Percentiles rank a stretch among this genome's conserved stretches.
Evolutionary conservation across 1,140 invertebrate species (phyloP).

Genomic region (Neodiprion virginianus): DNA sequence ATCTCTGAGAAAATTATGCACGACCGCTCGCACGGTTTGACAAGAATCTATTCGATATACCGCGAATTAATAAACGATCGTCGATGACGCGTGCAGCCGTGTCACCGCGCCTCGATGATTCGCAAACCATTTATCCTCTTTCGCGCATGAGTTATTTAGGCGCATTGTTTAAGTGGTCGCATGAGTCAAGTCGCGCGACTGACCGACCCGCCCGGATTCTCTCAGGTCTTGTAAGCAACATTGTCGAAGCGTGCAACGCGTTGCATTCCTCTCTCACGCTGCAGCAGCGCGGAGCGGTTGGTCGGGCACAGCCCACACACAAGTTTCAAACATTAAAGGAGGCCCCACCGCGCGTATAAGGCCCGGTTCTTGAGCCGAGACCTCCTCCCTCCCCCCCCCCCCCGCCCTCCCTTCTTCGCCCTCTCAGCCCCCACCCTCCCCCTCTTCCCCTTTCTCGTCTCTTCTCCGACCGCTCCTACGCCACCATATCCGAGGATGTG

Average conservation of each 20-base stretch:
- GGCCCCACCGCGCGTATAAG: conserved; percentile 6
- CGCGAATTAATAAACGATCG: not conserved
- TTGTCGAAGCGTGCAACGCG: conserved; percentile 4
- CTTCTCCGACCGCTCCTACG: no score
- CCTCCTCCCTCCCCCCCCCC: not conserved
- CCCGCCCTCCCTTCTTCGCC: no score
- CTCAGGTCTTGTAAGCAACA: conserved; percentile 1
- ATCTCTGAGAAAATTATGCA: not conserved
- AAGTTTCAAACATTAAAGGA: conserved; percentile 7
- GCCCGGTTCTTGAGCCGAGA: not conserved
- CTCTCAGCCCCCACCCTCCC: not conserved
- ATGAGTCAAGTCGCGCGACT: conserved; percentile 1
- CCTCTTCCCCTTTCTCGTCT: not conserved
- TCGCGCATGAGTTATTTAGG: not conserved
- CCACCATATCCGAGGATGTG: not conserved
- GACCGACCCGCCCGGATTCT: not conserved
- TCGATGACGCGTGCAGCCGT: no score
- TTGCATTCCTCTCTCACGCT: conserved; percentile 6
- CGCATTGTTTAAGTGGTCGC: not conserved
- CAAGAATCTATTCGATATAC: not conserved
- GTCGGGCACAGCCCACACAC: conserved; percentile 4
- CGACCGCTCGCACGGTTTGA: not conserved
- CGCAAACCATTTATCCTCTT: no score
- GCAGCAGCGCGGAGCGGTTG: not conserved
- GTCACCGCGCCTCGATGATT: no score